Evolutionary conservation across 2,888 invertebrate genomes (phyloP).

Genomic region (Drosophila eohydei): DNA sequence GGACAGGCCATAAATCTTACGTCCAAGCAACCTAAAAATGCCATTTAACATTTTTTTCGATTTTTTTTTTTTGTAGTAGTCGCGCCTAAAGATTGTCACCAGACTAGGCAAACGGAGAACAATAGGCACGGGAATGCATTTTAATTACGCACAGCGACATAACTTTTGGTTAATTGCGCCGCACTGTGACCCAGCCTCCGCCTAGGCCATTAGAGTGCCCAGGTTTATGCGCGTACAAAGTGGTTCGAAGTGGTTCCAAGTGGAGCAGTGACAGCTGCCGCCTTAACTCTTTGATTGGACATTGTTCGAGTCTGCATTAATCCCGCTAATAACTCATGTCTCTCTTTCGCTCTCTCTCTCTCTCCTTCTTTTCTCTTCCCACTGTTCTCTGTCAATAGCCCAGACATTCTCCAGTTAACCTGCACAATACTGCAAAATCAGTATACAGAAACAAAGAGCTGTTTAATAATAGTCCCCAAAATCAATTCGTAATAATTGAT

Average conservation of each 20-base stretch:
- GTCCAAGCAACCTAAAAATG: slow-evolving; percentile 60
- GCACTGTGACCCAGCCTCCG: slow-evolving; percentile 15
- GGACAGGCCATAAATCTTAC: slow-evolving; percentile 81
- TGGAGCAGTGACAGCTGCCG: slow-evolving; percentile 33
- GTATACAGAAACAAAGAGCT: slow-evolving; percentile 1
- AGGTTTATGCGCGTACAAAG: slow-evolving; percentile 49
- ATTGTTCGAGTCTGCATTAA: slow-evolving; percentile 39
- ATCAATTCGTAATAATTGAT: slow-evolving; percentile 67
- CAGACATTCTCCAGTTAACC: slow-evolving; percentile 23
- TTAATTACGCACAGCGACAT: slow-evolving; percentile 75
- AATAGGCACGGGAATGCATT: slow-evolving; percentile 67
- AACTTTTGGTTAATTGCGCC: slow-evolving; percentile 66
- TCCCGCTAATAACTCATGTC: slow-evolving; percentile 50
- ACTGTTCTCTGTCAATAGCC: too few relatives aligned
- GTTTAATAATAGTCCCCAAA: slow-evolving; percentile 18
- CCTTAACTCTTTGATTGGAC: slow-evolving; percentile 48
- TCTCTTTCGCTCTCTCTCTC: neutral
- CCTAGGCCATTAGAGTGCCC: slow-evolving; percentile 28
- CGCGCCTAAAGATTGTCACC: slow-evolving; percentile 36
- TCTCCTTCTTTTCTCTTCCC: too few relatives aligned
- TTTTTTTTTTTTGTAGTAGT: slow-evolving; percentile 61
- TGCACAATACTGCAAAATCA: slow-evolving; percentile 51
- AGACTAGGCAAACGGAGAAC: slow-evolving; percentile 41
- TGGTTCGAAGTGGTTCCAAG: slow-evolving; percentile 42
- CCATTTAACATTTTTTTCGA: slow-evolving; percentile 67